Evolutionary conservation across 2,113 vertebrate species (phyloP), one percentile per base, ranked within the genome.

Genomic region (Macroglossus sobrinus): DNA sequence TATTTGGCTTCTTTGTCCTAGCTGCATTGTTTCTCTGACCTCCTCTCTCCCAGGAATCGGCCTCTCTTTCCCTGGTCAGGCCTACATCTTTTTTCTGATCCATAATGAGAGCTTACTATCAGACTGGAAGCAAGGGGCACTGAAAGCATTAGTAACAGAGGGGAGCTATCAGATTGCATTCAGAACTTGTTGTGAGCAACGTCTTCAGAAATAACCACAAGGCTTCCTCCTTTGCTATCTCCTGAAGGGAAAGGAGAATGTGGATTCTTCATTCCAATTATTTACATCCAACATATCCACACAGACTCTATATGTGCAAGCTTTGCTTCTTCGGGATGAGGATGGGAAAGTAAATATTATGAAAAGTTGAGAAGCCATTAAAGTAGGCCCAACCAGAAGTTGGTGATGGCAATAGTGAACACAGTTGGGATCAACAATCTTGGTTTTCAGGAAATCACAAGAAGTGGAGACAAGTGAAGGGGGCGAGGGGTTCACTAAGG

Each of bases 1-100:
- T 90, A n/a, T 47, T 96, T 93, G 75, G 75, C 40, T 59, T 76
- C 45, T 85, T 84, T 72, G 47, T 84, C n/a, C 76, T 88, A 81
- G 28, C 26, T 76, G 21, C 74, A 64, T 75, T 84, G 84, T 84
- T 76, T 72, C 43, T n/a, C 43, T 92, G 71, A 72, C 78, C 68
- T 93, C 59, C 55, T 84, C 59, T 93, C 74, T 84, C 69, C 50
- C 35, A 71, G 72, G 76, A 93, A 76, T 55, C 59, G 84, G 53
- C 82, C 50, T 89, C 75, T 92, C 40, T 89, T 92, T 96, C 19
- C 59, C 84, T 68, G n/a, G 71, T 72, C 92, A 92, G 76, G 55
- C 59, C 71, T 89, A 87, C 26, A 84, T 89, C 84, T 84, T 91
- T 88, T 84, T 89, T 89, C 40, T 89, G 69, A 91, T 84, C 91